Evolutionary conservation across 2,113 vertebrate species (phyloP).

Genomic region (Vulpes lagopus): DNA sequence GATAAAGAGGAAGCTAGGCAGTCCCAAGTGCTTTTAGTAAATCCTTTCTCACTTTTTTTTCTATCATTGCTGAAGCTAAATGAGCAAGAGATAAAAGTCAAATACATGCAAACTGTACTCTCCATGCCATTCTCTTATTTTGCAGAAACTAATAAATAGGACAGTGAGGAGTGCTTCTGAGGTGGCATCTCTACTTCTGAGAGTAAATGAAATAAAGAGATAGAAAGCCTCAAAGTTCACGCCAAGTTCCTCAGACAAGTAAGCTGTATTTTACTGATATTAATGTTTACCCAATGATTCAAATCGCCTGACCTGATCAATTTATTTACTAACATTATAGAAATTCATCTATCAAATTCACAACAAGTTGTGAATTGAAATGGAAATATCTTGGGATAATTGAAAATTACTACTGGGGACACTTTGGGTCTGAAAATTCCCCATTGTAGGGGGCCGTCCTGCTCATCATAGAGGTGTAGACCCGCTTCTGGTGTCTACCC

Average conservation of each 20-base stretch:
- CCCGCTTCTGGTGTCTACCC: fast-evolving
- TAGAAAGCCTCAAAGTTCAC: neutral
- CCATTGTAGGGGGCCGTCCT: fast-evolving
- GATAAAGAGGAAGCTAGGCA: neutral
- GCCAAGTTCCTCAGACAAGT: neutral
- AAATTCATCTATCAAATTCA: neutral
- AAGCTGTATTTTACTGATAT: neutral
- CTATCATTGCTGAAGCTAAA: neutral
- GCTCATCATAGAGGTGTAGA: fast-evolving
- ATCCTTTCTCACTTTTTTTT: neutral
- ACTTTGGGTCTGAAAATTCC: neutral
- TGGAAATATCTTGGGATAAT: neutral
- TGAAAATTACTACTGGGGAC: fast-evolving
- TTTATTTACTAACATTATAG: neutral
- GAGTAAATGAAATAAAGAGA: neutral
- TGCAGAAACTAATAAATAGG: neutral
- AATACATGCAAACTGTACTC: neutral
- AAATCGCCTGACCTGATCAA: neutral
- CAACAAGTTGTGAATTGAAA: neutral
- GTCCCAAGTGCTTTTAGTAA: neutral
- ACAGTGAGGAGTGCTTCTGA: neutral
- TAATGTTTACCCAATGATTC: neutral
- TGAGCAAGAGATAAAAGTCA: neutral
- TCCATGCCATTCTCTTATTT: neutral
- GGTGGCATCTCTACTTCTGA: neutral